Evolutionary conservation across 2,797 vertebrate species (phyloP), one percentile per base, ranked within the genome.

Genomic region (Vireo griseus): DNA sequence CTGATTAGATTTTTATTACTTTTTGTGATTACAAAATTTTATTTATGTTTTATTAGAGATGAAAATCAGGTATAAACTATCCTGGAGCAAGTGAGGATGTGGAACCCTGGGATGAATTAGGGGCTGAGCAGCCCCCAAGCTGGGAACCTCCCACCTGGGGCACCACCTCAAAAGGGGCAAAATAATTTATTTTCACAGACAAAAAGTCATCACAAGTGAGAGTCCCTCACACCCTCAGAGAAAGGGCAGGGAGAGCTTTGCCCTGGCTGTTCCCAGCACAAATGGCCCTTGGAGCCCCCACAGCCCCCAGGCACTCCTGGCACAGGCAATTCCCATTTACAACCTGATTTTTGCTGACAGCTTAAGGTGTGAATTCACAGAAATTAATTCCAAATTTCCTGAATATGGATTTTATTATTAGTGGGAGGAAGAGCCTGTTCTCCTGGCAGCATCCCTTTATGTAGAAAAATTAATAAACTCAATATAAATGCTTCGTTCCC

Each of bases 41-140:
- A 93, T 97, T 96, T 89, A 1, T 62, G 44, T 76, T 40, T 67
- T n/a, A 62, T 54, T 67, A 54, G 33, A 95, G 90, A 77, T 51
- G 65, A 65, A 96, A 97, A 92, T 44, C 84, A 73, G 68, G 42
- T 92, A 54, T 88, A 84, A 89, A 95, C 80, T 73, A 82, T 51
- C 61, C 90, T 91, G n/a, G 2, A 42, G 28, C 58, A 74, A 92
- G 57, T 6, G 58, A 95, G 81, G 85, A 55, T 44, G 44, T 95
- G 57, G 48, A 62, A 22, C 26, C 31, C 35, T 25, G 6, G 26
- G 33, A 11, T 25, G 17, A 48, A 45, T 4, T 44, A 26, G 42
- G 28, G 31, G 7, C 39, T n/a, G 29, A 29, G 42, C 35, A 61
- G 54, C 20, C 12, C 16, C 16, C 2, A 15, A 0, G 0, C 28